Evolutionary conservation across 2,797 vertebrate genomes (phyloP).

Genomic region (Hippocampus kuda): DNA sequence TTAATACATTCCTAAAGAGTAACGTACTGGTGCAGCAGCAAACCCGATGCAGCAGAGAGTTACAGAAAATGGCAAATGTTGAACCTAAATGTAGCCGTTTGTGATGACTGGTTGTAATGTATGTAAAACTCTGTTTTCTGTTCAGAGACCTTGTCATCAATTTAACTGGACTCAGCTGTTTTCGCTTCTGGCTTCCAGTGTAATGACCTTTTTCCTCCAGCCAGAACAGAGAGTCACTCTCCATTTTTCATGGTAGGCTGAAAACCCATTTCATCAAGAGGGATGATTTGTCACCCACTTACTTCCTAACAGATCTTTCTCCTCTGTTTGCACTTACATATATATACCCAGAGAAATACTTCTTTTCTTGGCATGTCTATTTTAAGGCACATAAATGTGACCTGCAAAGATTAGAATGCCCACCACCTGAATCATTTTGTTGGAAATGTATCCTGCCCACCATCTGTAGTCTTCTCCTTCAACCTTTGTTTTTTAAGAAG

Average conservation of each 20-base stretch:
- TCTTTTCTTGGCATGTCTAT: conserved; percentile 4
- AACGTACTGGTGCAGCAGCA: not conserved
- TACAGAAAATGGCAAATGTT: not conserved
- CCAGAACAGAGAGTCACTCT: conserved; percentile 35
- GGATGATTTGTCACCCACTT: conserved; percentile 28
- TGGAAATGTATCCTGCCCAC: not conserved
- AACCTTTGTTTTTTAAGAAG: not conserved
- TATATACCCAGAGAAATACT: not conserved
- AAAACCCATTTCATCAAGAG: conserved; percentile 37
- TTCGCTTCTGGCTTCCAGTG: conserved; percentile 29
- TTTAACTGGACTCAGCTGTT: conserved; percentile 42
- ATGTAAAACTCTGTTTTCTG: conserved; percentile 9
- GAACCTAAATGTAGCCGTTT: not conserved
- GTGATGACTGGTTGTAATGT: conserved; percentile 9
- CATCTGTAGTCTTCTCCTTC: not conserved
- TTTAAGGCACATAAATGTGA: not conserved
- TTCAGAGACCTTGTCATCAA: conserved; percentile 34
- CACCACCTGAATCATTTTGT: not conserved
- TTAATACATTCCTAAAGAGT: not conserved
- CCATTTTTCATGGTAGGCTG: conserved; percentile 25
- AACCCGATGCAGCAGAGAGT: not conserved
- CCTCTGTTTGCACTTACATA: conserved; percentile 10
- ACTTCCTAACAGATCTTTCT: conserved; percentile 7
- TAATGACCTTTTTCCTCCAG: conserved; percentile 42
- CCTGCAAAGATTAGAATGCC: not conserved